Conservation (phyloP, 1,140 invertebrate species). For the Cotesia chilonis region DNA sequence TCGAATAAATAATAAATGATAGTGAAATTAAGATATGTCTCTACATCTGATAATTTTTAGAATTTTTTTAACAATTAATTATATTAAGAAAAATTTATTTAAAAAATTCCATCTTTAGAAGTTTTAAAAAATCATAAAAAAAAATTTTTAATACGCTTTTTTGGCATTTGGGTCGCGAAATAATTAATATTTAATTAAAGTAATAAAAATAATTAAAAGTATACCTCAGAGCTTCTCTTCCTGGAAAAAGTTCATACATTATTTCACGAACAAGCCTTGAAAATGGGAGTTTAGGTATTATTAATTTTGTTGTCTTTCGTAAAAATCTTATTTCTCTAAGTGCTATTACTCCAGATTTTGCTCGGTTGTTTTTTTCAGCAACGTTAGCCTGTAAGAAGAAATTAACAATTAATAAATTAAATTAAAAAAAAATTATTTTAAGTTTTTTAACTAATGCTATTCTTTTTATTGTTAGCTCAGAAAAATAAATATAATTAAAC, state of each 20-base stretch:
- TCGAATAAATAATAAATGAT: too few species aligned
- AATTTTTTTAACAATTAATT: too few species aligned
- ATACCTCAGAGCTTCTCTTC: conserved; percentile 30
- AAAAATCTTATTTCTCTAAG: conserved; percentile 48
- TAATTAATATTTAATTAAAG: neutral
- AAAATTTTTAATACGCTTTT: too few species aligned
- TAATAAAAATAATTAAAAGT: neutral
- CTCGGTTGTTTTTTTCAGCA: conserved; percentile 25
- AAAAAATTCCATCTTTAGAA: too few species aligned
- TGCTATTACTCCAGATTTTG: conserved; percentile 15
- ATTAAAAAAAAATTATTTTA: neutral
- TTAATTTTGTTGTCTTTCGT: conserved; percentile 41
- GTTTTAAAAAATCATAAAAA: too few species aligned
- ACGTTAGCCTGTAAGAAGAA: conserved; percentile 36
- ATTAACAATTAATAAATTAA: conserved; percentile 1
- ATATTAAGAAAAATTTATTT: too few species aligned
- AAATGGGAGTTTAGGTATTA: conserved; percentile 51
- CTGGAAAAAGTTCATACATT: conserved; percentile 44
- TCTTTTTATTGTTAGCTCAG: too few species aligned
- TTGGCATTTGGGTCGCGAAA: too few species aligned
- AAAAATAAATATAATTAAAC: too few species aligned
- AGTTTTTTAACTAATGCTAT: neutral
- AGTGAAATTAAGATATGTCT: too few species aligned
- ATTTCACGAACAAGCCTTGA: conserved; percentile 46
- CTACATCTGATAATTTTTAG: too few species aligned